Conservation (phyloP, 2,888 invertebrate species). For the Lasioglossum malachurum region DNA sequence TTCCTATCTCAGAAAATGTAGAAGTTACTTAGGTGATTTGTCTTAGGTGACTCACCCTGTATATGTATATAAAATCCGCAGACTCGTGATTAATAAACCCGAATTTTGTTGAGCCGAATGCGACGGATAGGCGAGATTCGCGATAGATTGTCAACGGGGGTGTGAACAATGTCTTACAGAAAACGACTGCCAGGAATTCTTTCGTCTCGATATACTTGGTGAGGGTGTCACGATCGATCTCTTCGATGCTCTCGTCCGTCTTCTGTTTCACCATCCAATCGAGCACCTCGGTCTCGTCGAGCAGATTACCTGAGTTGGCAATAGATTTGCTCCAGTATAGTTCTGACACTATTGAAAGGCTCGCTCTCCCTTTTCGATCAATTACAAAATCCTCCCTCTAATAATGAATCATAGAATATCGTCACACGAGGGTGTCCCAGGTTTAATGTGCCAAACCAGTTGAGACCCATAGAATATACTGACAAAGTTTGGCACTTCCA, state of each 20-base stretch:
- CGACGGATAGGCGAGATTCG: background rate
- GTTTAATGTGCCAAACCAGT: background rate
- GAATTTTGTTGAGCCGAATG: background rate
- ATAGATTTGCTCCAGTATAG: slow-evolving; percentile 37
- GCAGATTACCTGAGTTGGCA: slow-evolving; percentile 87
- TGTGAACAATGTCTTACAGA: slow-evolving; percentile 89
- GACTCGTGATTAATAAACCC: background rate
- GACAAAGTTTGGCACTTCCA: background rate
- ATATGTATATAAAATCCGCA: background rate
- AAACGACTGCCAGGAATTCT: slow-evolving; percentile 96
- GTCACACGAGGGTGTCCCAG: background rate
- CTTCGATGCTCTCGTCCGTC: slow-evolving; percentile 96
- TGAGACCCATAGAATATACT: background rate
- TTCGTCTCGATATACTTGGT: slow-evolving; percentile 94
- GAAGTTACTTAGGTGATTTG: too few relatives aligned
- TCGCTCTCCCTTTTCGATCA: background rate
- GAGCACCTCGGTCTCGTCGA: slow-evolving; percentile 93
- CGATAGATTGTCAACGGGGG: background rate
- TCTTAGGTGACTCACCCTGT: too few relatives aligned
- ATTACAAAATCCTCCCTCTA: slow-evolving; percentile 4
- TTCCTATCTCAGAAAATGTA: too few relatives aligned
- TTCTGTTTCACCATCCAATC: slow-evolving; percentile 97
- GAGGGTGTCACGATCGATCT: slow-evolving; percentile 93
- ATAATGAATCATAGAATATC: background rate
- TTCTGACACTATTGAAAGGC: background rate